A percentile compares a stretch with the other conserved stretches of the same genome.
These are phyloP conservation scores for Urocitellus parryii DNA, from an alignment of 2,113 vertebrate species.

Conservation along the genomic window DNA sequence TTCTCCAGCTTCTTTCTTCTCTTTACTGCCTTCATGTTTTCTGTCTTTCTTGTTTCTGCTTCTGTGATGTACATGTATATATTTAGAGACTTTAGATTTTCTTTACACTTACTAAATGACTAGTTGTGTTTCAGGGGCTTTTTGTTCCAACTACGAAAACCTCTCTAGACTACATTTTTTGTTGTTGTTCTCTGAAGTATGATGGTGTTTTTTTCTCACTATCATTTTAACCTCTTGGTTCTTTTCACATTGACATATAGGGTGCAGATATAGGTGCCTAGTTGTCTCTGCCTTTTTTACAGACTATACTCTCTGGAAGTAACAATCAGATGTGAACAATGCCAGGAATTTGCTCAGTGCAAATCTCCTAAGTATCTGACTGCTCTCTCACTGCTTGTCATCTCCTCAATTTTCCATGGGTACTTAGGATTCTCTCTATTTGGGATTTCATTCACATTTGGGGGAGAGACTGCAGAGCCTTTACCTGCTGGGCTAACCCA, in stretches of 20 bases:
- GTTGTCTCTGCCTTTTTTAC: background rate
- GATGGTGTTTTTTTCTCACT: background rate
- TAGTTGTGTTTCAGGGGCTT: background rate
- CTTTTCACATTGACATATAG: constrained; percentile 3
- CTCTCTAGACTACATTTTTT: background rate
- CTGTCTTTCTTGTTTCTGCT: constrained; percentile 29
- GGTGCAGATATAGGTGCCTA: background rate
- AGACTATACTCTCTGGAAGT: background rate
- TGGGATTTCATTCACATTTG: background rate
- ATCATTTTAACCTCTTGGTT: constrained; percentile 7
- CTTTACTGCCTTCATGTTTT: background rate
- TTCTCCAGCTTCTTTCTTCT: constrained; percentile 36
- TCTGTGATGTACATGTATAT: background rate
- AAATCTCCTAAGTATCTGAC: background rate
- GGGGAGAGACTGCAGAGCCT: background rate
- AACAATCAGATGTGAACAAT: background rate
- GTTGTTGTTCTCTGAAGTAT: background rate
- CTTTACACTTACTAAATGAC: constrained; percentile 2
- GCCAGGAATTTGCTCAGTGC: background rate
- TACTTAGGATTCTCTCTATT: background rate
- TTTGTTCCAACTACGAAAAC: background rate
- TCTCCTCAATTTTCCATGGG: background rate
- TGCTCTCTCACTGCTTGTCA: background rate
- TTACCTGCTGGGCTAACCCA: background rate
- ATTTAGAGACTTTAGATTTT: constrained; percentile 17